Conservation (phyloP, 1,140 invertebrate genomes). For the Zaprionus africanus region DNA sequence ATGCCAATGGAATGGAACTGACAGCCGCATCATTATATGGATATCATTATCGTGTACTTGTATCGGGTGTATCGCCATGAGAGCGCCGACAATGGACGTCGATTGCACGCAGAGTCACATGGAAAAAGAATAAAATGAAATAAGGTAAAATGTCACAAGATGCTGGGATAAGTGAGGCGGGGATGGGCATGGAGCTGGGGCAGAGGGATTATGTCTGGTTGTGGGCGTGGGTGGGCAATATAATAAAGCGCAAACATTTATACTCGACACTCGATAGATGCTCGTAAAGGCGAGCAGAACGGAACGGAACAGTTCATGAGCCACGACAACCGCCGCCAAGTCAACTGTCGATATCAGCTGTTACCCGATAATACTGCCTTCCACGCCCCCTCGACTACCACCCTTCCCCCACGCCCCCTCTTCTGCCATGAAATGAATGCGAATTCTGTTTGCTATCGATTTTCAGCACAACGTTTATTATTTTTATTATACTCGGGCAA, state of each 20-base stretch:
- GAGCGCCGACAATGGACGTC: constrained; percentile 28
- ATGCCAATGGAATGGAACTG: constrained; percentile 65
- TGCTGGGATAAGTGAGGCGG: constrained; percentile 33
- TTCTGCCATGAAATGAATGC: constrained; percentile 60
- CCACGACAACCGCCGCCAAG: constrained; percentile 54
- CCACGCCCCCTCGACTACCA: neutral
- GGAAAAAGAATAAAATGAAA: constrained; percentile 42
- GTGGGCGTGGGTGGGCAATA: constrained; percentile 69
- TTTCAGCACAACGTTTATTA: constrained; percentile 82
- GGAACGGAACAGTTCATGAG: constrained; percentile 54
- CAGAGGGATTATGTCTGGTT: constrained; percentile 16
- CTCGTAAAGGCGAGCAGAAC: constrained; percentile 35
- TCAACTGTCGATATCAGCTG: constrained; percentile 83
- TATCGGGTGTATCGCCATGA: constrained; percentile 54
- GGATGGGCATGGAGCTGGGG: constrained; percentile 1
- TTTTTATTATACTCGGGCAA: constrained; percentile 75
- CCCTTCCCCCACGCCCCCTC: neutral
- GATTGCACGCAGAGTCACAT: constrained; percentile 32
- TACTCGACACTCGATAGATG: constrained; percentile 73
- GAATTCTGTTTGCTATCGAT: constrained; percentile 84
- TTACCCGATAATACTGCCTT: constrained; percentile 47
- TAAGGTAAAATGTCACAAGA: constrained; percentile 81
- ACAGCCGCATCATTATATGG: constrained; percentile 83
- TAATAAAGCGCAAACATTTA: constrained; percentile 83
- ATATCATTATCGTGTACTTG: constrained; percentile 80